Base-by-base conservation (phyloP, 1,140 invertebrate species). In the Nephila pilipes region DNA sequence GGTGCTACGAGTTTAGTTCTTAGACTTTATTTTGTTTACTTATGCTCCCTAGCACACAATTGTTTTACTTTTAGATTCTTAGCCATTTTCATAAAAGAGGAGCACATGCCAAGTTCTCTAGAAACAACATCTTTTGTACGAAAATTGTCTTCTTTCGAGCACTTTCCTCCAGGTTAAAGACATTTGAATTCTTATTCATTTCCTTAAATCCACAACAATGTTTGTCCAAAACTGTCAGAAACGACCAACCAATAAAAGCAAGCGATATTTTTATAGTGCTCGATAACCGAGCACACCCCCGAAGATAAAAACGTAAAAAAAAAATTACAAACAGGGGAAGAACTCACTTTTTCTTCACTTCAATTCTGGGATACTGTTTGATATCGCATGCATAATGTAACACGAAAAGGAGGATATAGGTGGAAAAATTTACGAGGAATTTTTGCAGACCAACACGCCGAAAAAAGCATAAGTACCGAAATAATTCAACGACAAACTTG, bases 331-430 rank as follows among this genome's bases (percentile, higher is more conserved):
- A 83, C 54, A 10, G 22, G 22, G 29, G 54, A 55, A 60, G 46
- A 32, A 36, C 60, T 65, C n/a, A 69, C 75, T 90, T 90, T 80
- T 90, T 90, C 88, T 80, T 90, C 65, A 90, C 69, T 90, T 90
- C 46, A 58, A 25, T 90, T 79, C 87, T 2, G 79, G 54, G 87
- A 81, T 91, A 65, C 55, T 83, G 55, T 91, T 91, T 91, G 89
- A 91, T 91, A 91, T 83, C 75, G 89, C 79, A 91, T 91, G 89
- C 89, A 91, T 91, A 91, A 91, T 91, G 79, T 91, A 91, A 91
- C 88, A 80, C 54, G 69, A 57, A 90, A 80, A 90, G 38, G n/a
- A 38, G 88, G 46, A 46, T 54, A 80, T 91, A 83, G 89, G 80
- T 81, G 75, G 89, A 63, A 83, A 91, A 83, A 91, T 91, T 91